A percentile compares a stretch with the other conserved stretches of the same genome.
Conservation (phyloP, 53 echinoderm and acorn worm species). For the Pentamera pediparva region DNA sequence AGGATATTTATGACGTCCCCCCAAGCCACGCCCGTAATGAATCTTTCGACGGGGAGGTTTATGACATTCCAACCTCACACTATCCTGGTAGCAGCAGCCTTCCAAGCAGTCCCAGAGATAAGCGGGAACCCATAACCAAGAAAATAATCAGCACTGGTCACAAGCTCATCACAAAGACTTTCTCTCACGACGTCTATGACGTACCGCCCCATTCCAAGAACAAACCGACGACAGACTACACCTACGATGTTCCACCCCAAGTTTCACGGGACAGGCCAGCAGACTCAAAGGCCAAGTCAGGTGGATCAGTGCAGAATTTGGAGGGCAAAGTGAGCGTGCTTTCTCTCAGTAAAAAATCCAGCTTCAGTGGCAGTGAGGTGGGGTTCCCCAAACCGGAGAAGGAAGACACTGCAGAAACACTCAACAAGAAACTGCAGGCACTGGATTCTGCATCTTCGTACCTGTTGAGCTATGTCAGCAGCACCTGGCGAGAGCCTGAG, state of each 20-base stretch:
- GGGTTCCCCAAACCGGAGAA: constrained; percentile 48
- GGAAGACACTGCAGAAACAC: constrained; percentile 83
- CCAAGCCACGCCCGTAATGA: constrained; percentile 26
- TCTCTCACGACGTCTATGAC: constrained; percentile 70
- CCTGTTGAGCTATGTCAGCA: constrained; percentile 92
- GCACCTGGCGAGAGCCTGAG: constrained; percentile 72
- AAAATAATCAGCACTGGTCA: neutral
- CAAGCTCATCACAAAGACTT: constrained; percentile 12
- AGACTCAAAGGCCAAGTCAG: constrained; percentile 22
- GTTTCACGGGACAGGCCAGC: constrained; percentile 78
- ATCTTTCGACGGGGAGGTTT: constrained; percentile 28
- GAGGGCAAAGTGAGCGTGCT: constrained; percentile 33
- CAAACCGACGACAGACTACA: constrained; percentile 55
- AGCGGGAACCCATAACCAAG: neutral
- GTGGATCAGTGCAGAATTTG: constrained; percentile 40
- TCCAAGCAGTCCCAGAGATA: constrained; percentile 29
- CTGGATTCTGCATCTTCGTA: constrained; percentile 78
- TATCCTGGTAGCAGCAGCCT: constrained; percentile 11
- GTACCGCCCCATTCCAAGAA: constrained; percentile 44
- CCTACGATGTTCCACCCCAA: constrained; percentile 94
- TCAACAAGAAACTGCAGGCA: constrained; percentile 73
- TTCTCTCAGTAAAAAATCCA: constrained; percentile 4
- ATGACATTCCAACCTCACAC: constrained; percentile 44
- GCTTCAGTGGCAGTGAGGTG: neutral
- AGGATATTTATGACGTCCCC: constrained; percentile 59